Base-by-base conservation (phyloP, 1,140 invertebrate species). In the Ruditapes philippinarum region DNA sequence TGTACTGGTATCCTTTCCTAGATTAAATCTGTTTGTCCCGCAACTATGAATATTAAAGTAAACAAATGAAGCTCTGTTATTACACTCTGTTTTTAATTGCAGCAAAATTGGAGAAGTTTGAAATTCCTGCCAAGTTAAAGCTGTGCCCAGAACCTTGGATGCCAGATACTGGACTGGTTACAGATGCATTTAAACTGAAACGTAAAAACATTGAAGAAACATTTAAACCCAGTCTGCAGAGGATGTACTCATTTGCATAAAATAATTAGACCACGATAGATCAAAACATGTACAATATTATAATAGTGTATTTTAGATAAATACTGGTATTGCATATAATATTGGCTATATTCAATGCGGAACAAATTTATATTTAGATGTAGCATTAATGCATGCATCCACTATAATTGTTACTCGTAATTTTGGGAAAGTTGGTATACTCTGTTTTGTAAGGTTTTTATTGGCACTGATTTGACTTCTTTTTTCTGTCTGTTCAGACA, bases 111-210 rank as follows among this genome's bases (percentile, higher is more conserved):
- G 93, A 98, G 94, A 98, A 97, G 92, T 99, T 98, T 95, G 99
- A 99, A 96, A 97, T 99, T 78, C 99, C 99, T 0, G 97, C 97
- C n/a, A 98, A 98, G 4, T 97, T 99, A 11, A 98, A 98, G 95
- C 96, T 99, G 28, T 98, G 98, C 92, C 96, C 97, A 33, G 99
- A 99, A 93, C 97, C 98, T 65, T 99, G 99, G 99, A 98, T 98
- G 0, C 98, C 99, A 0, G 98, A 99, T 94, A 98, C 98, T 97
- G 99, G 98, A 54, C 97, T 99, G n/a, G 98, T 97, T 3, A 99
- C 99, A 22, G 99, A 99, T 91, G 99, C 99, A 62, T 98, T 99
- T 95, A 99, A 99, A 96, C 96, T 99, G 90, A 99, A 99, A 96
- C 97, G 99, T 90, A 99, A 99, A 97, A 98, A 98, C 93, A 99